Evolutionary conservation across 2,797 vertebrate species (phyloP).

Genomic region (Sebastes goodei): DNA sequence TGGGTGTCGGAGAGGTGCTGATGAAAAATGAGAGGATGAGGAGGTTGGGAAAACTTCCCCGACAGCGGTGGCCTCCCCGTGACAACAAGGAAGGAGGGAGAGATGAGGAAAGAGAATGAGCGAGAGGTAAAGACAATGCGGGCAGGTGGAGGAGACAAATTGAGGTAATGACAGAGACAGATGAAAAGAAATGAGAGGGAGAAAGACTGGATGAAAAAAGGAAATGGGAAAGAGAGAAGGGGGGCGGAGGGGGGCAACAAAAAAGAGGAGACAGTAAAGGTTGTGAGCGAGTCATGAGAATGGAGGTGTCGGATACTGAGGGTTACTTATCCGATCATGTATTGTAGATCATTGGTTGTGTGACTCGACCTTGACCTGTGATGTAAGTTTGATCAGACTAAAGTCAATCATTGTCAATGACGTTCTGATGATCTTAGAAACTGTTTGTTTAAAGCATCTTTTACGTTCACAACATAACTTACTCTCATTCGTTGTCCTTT

Average conservation of each 20-base stretch:
- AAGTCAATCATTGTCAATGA: neutral
- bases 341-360: neutral
- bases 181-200: constrained; percentile 67
- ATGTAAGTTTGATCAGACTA: neutral
- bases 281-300: neutral
- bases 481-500: neutral
- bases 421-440: neutral
- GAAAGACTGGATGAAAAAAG: constrained; percentile 48
- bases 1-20: constrained; percentile 34
- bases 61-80: constrained; percentile 60
- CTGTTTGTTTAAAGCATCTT: neutral
- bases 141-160: constrained; percentile 59
- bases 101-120: constrained; percentile 54
- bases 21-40: constrained; percentile 82
- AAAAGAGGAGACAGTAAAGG: neutral
- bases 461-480: neutral
- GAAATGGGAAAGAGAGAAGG: constrained; percentile 1
- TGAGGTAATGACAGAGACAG: constrained; percentile 66
- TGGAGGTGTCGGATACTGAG: neutral
- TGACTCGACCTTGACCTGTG: constrained; percentile 19
- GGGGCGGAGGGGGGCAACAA: neutral
- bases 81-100: constrained; percentile 58
- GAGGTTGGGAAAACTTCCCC: constrained; percentile 76
- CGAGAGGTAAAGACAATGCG: constrained; percentile 55
- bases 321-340: neutral